Evolutionary conservation across 2,113 vertebrate species (phyloP).

Genomic region (Hemichromis elongatus): DNA sequence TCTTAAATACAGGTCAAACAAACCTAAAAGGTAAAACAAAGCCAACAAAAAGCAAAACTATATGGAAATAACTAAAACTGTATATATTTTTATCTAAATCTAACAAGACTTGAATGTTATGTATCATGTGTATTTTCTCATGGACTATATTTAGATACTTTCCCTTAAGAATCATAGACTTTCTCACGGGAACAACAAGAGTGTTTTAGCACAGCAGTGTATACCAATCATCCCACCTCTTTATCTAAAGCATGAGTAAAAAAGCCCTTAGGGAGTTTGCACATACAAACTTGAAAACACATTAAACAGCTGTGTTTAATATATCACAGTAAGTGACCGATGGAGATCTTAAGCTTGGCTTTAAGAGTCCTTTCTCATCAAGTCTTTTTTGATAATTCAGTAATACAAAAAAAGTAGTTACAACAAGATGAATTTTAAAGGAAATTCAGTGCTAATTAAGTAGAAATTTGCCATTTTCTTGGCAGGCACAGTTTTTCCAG

Average conservation of each 20-base stretch:
- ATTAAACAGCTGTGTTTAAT: neutral
- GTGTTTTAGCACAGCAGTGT: neutral
- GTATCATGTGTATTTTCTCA: neutral
- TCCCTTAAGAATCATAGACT: neutral
- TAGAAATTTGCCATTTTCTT: neutral
- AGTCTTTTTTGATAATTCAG: neutral
- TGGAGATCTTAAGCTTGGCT: neutral
- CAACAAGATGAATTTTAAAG: neutral
- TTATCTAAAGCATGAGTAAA: neutral
- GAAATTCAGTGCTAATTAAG: neutral
- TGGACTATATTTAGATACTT: neutral
- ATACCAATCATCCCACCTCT: neutral
- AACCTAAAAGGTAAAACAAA: neutral
- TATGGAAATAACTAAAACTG: neutral
- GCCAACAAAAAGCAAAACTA: neutral
- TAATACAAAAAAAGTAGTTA: neutral
- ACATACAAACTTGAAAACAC: neutral
- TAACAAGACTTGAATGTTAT: neutral
- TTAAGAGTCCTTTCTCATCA: neutral
- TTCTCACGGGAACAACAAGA: neutral
- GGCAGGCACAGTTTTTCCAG: neutral
- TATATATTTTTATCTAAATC: neutral
- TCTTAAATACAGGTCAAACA: neutral
- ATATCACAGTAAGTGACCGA: neutral
- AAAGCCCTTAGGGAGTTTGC: neutral